phyloP scores from a whole-genome alignment of 1,140 invertebrate genomes.

The Limonius californicus region DNA sequence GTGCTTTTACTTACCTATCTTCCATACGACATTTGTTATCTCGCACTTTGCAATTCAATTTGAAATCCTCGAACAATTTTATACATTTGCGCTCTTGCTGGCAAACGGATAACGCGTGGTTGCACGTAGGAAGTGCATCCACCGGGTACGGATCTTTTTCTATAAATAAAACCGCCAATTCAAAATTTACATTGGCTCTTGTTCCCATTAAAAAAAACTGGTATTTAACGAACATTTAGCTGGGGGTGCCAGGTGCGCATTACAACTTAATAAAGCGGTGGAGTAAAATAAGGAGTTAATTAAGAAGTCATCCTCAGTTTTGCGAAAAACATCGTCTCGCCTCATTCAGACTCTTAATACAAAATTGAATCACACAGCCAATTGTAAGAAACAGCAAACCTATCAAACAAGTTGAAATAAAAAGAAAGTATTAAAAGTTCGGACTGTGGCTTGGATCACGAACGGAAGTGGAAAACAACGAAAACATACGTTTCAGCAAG shows the following conservation, averaged over 20 bases:
- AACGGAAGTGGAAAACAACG: constrained; percentile 27
- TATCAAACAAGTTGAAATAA: constrained; percentile 29
- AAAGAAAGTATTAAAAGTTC: constrained; percentile 26
- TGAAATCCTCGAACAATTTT: constrained; percentile 78
- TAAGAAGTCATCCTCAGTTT: too few species aligned
- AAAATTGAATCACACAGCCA: neutral
- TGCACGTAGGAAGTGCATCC: constrained; percentile 81
- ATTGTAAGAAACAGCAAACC: constrained; percentile 23
- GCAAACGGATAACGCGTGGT: constrained; percentile 79
- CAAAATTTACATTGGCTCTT: too few species aligned
- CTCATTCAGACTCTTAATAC: constrained; percentile 18
- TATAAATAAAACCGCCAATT: constrained; percentile 41
- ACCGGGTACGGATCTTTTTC: constrained; percentile 84
- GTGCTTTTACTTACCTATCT: constrained; percentile 63
- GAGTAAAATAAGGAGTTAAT: too few species aligned
- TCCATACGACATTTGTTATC: constrained; percentile 84
- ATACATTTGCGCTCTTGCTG: constrained; percentile 71
- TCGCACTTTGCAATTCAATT: constrained; percentile 74
- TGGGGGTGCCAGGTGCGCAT: too few species aligned
- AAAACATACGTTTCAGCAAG: constrained; percentile 29
- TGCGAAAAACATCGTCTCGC: neutral
- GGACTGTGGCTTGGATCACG: neutral
- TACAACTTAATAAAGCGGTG: too few species aligned
- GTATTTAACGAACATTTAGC: too few species aligned
- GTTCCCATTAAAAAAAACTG: too few species aligned